Conservation (phyloP, 64 coral and sea anemone genomes). For the Anthopleura sola region DNA sequence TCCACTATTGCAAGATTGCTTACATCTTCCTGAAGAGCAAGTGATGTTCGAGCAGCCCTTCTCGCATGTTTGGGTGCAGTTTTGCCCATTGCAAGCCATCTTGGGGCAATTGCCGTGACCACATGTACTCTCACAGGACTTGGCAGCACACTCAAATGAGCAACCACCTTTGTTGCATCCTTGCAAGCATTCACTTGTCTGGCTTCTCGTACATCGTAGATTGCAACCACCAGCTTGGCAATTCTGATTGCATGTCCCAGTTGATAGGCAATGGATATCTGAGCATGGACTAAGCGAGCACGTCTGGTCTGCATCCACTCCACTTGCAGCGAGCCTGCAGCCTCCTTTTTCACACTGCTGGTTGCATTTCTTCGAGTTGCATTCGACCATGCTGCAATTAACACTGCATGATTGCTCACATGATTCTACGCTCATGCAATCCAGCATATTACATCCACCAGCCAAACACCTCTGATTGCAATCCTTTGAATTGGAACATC, state of each 20-base stretch:
- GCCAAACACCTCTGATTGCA: constrained; percentile 15
- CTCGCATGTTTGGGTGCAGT: constrained; percentile 18
- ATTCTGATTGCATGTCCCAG: constrained; percentile 9
- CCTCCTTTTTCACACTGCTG: constrained; percentile 16
- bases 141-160: background rate
- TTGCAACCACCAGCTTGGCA: constrained; percentile 16
- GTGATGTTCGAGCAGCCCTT: constrained; percentile 3
- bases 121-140: constrained; percentile 16
- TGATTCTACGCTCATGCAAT: background rate
- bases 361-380: constrained; percentile 20
- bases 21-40: constrained; percentile 11
- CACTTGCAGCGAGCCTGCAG: background rate
- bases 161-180: constrained; percentile 11
- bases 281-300: background rate
- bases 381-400: constrained; percentile 19
- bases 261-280: background rate
- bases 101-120: background rate
- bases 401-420: constrained; percentile 1
- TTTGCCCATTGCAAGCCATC: constrained; percentile 13
- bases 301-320: constrained; percentile 6
- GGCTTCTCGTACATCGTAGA: background rate
- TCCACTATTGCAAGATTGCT: constrained; percentile 5
- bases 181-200: constrained; percentile 15
- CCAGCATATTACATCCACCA: background rate
- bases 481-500: constrained; percentile 2